Conservation (phyloP, 2,113 vertebrate genomes). For the Calypte anna region DNA sequence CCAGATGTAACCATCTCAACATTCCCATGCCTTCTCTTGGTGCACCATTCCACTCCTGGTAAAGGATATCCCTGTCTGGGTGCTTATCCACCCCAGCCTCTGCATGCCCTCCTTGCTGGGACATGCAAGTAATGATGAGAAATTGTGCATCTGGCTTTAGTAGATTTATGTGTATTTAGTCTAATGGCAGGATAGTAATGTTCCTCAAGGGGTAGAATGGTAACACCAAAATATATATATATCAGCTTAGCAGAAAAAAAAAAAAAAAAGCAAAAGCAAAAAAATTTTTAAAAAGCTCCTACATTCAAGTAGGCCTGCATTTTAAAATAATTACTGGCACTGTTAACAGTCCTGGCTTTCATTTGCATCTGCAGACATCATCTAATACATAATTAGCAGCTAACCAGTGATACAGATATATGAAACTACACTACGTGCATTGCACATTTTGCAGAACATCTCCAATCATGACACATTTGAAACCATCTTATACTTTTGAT, state of each 20-base stretch:
- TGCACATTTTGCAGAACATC: not conserved
- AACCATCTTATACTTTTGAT: not conserved
- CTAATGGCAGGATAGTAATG: not conserved
- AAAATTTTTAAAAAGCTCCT: not conserved
- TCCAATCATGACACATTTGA: not conserved
- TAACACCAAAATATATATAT: not conserved
- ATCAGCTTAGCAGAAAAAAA: not conserved
- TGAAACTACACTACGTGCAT: not conserved
- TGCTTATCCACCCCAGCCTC: not conserved
- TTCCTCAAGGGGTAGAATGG: not conserved
- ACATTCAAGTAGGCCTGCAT: not conserved
- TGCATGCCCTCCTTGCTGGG: not conserved
- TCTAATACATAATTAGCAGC: not conserved
- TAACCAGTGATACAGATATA: not conserved
- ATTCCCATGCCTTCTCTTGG: not conserved
- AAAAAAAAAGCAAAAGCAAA: not conserved
- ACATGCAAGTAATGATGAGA: not conserved
- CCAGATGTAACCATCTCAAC: not conserved
- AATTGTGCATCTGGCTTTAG: not conserved
- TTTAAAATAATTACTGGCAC: constrained; percentile 52
- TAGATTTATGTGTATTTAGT: not conserved
- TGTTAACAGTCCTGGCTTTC: not conserved
- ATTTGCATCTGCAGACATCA: not conserved
- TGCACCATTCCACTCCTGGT: not conserved
- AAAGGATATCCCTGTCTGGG: not conserved